These are phyloP conservation scores for Chelonus insularis DNA, from an alignment of 1,140 invertebrate genomes.

Conservation along the genomic window DNA sequence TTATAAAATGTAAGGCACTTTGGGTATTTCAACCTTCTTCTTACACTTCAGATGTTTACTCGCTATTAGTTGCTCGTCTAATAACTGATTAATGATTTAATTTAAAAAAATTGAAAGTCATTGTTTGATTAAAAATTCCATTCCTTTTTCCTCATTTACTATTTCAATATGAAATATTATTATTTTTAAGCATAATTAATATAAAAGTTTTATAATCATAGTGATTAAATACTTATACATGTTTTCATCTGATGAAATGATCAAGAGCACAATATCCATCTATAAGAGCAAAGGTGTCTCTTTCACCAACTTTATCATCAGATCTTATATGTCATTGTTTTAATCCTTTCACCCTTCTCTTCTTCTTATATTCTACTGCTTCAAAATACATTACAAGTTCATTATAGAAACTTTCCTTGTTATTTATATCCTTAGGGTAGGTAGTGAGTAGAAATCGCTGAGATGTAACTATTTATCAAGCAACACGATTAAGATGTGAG, in stretches of 20 bases:
- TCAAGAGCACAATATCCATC: neutral
- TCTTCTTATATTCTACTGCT: constrained; percentile 7
- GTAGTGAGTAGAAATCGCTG: constrained; percentile 3
- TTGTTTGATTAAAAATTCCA: no score
- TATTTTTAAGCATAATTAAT: no score
- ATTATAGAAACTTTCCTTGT: constrained; percentile 26
- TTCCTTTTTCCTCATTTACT: no score
- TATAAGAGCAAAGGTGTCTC: constrained; percentile 4
- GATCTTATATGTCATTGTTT: constrained; percentile 3
- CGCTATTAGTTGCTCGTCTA: no score
- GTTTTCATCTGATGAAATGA: neutral
- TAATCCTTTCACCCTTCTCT: constrained; percentile 1
- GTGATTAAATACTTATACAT: neutral
- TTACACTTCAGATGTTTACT: no score
- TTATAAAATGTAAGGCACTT: neutral
- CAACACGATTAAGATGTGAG: constrained; percentile 14
- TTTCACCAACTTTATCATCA: constrained; percentile 18
- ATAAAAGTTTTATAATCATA: no score
- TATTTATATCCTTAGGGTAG: constrained; percentile 16
- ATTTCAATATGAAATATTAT: no score
- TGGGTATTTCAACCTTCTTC: no score
- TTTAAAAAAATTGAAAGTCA: no score
- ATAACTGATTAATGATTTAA: no score
- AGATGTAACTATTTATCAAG: neutral
- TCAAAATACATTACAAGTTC: constrained; percentile 16